phyloP scores from a whole-genome alignment of 1,140 invertebrate species.

The Palaemon carinicauda region DNA sequence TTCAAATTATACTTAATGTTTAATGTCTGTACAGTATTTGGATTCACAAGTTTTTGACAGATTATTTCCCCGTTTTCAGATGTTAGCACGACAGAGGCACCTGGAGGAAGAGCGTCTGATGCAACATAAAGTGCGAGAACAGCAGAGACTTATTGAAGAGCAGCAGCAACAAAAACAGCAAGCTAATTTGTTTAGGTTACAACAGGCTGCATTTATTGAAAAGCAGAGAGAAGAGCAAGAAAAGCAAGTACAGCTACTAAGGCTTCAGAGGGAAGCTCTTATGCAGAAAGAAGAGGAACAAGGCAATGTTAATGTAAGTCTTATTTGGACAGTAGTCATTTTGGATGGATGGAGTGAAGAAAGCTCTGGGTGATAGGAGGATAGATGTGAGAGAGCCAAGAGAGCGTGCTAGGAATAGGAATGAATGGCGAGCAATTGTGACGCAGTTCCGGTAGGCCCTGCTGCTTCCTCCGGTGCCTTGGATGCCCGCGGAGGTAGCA shows the following conservation, averaged over 20 bases:
- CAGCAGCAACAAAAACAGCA: conserved; percentile 49
- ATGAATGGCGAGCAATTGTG: no score
- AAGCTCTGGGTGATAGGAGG: no score
- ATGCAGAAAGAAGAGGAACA: conserved; percentile 30
- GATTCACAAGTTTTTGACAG: background rate
- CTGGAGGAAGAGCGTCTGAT: conserved; percentile 46
- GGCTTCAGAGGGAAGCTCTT: conserved; percentile 32
- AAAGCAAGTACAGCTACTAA: conserved; percentile 38
- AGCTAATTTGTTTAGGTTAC: conserved; percentile 30
- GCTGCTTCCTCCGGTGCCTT: no score
- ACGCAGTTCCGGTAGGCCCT: no score
- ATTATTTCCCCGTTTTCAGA: background rate
- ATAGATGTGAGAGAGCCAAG: no score
- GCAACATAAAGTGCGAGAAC: conserved; percentile 51
- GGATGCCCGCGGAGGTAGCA: no score
- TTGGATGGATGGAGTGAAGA: no score
- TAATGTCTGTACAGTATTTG: background rate
- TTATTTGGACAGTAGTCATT: background rate
- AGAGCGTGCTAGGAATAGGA: no score
- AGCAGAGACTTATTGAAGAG: conserved; percentile 45
- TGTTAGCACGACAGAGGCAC: conserved; percentile 29
- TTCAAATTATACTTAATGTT: background rate
- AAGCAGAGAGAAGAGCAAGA: conserved; percentile 49
- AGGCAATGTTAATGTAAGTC: background rate
- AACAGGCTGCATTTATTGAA: conserved; percentile 48